phyloP scores from a whole-genome alignment of 2,113 vertebrate species.

The Ictidomys tridecemlineatus region DNA sequence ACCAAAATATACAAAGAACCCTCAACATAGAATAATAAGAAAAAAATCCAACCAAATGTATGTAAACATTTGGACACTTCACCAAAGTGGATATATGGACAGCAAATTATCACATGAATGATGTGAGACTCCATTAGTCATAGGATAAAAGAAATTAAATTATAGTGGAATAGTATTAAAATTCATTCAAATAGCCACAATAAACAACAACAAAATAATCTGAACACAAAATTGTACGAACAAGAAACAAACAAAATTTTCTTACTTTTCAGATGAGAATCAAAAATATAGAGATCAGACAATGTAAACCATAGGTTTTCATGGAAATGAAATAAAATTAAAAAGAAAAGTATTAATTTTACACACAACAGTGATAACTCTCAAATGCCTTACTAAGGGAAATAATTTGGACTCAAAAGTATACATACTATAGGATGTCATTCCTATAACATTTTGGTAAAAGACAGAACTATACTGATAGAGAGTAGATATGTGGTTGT shows the following conservation, averaged over 20 bases:
- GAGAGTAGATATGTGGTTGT: neutral
- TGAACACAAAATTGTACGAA: neutral
- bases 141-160: neutral
- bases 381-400: neutral
- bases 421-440: neutral
- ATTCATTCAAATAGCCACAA: neutral
- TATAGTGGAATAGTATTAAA: neutral
- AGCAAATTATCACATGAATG: neutral
- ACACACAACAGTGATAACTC: neutral
- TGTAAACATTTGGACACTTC: neutral
- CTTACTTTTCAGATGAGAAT: neutral
- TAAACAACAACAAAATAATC: neutral
- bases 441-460: neutral
- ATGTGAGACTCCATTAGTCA: neutral
- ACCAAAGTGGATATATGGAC: neutral
- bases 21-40: neutral
- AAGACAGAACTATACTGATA: neutral
- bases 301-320: neutral
- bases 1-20: neutral
- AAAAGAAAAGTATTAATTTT: neutral
- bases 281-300: neutral
- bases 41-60: neutral
- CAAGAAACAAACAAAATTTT: neutral
- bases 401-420: neutral
- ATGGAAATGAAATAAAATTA: neutral